Evolutionary conservation across 92 coral and sea anemone species (phyloP).

Genomic region (Zoanthus solanderi): DNA sequence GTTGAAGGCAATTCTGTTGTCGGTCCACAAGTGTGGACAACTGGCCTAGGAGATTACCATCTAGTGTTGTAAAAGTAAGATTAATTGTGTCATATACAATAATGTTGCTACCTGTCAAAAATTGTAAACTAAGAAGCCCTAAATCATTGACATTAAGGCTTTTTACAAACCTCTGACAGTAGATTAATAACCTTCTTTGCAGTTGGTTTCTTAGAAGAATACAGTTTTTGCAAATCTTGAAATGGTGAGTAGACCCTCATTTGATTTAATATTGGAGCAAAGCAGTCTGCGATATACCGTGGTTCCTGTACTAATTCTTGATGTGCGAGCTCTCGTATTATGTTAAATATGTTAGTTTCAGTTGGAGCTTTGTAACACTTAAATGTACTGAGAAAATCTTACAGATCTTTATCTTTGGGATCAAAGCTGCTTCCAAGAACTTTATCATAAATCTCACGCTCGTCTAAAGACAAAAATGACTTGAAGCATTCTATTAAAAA

Average conservation of each 20-base stretch:
- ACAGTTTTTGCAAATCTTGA: constrained; percentile 46
- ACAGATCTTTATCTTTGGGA: constrained; percentile 9
- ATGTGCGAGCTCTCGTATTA: constrained; percentile 68
- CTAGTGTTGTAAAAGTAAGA: constrained; percentile 2
- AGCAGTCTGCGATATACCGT: constrained; percentile 66
- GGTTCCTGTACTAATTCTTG: constrained; percentile 74
- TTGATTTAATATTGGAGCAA: constrained; percentile 61
- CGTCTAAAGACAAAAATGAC: constrained; percentile 24
- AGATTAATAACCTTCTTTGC: constrained; percentile 65
- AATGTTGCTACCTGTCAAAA: constrained; percentile 62
- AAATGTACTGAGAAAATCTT: constrained; percentile 13
- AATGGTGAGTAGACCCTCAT: constrained; percentile 66
- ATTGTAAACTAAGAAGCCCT: constrained; percentile 43
- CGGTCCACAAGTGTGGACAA: constrained; percentile 15
- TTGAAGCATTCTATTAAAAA: constrained; percentile 7
- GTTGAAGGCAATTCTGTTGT: constrained; percentile 5
- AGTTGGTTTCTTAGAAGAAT: constrained; percentile 44
- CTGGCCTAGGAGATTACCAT: constrained; percentile 55
- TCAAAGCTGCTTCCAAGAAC: constrained; percentile 24
- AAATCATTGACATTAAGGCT: constrained; percentile 50
- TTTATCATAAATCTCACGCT: constrained; percentile 13
- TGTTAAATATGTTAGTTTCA: constrained; percentile 41
- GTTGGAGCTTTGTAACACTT: constrained; percentile 42
- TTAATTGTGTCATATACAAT: constrained; percentile 60
- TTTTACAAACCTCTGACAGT: constrained; percentile 61